phyloP scores from a whole-genome alignment of 2,888 invertebrate genomes.

The Dasypolia templi region DNA sequence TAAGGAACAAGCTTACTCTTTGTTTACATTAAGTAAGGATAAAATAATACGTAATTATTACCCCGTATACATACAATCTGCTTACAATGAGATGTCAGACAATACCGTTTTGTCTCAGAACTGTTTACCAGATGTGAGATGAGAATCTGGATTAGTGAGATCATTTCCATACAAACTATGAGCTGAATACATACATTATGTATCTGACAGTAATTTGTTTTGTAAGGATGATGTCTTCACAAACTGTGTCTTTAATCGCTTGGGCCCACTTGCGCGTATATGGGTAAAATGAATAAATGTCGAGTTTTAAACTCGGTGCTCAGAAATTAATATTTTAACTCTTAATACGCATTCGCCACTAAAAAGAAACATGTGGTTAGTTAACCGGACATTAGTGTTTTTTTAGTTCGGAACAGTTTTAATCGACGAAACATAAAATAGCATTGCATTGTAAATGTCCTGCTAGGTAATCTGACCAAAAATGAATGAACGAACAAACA shows the following conservation, averaged over 20 bases:
- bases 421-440: too few species aligned
- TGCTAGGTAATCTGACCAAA: too few species aligned
- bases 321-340: too few species aligned
- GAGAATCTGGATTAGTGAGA: slow-evolving; percentile 13
- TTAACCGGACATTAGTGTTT: too few species aligned
- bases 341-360: too few species aligned
- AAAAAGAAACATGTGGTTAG: too few species aligned
- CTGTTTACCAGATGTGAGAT: slow-evolving; percentile 8
- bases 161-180: slow-evolving; percentile 31
- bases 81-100: slow-evolving; percentile 18
- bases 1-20: neutral
- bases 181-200: slow-evolving; percentile 31
- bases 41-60: slow-evolving; percentile 26
- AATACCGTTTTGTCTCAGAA: slow-evolving; percentile 16
- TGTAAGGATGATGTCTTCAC: slow-evolving; percentile 17
- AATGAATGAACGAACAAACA: too few species aligned
- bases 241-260: neutral
- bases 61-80: neutral
- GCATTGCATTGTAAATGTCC: too few species aligned
- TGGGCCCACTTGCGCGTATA: too few species aligned
- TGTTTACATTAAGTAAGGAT: slow-evolving; percentile 6
- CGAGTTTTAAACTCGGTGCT: too few species aligned
- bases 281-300: too few species aligned
- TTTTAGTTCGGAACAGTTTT: too few species aligned
- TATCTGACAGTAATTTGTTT: slow-evolving; percentile 34